These are phyloP conservation scores for Tridacna crocea DNA, from an alignment of 2,888 invertebrate species.

Conservation along the genomic window DNA sequence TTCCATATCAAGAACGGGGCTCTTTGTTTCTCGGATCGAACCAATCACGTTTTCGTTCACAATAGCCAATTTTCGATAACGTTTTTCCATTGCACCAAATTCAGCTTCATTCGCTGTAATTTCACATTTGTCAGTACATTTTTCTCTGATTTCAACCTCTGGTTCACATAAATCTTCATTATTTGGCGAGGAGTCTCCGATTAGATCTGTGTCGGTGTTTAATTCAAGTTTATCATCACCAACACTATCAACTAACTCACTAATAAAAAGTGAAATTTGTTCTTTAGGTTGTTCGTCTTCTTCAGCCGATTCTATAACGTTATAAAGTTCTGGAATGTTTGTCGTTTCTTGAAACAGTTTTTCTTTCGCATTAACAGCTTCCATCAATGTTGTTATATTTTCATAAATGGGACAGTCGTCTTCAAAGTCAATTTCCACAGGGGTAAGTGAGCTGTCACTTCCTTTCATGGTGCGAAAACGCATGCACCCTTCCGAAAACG, in stretches of 20 bases:
- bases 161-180: background rate
- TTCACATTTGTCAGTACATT: too few relatives aligned
- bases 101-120: background rate
- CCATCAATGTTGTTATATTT: slow-evolving; percentile 60
- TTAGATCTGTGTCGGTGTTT: background rate
- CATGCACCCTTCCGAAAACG: slow-evolving; percentile 55
- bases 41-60: background rate
- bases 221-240: background rate
- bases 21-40: background rate
- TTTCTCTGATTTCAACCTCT: background rate
- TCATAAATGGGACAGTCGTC: slow-evolving; percentile 58
- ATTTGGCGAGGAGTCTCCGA: background rate
- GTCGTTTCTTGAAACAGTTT: background rate
- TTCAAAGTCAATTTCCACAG: slow-evolving; percentile 18
- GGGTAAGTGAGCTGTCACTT: background rate
- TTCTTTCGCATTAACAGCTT: slow-evolving; percentile 33
- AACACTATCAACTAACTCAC: too few relatives aligned
- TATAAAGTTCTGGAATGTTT: background rate
- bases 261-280: background rate
- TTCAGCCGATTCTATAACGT: background rate
- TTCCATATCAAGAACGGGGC: background rate
- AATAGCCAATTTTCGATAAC: background rate
- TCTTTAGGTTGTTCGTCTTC: background rate
- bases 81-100: background rate
- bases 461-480: background rate